Conservation (phyloP, 2,797 vertebrate genomes). For the Lepilemur septentrionalis region DNA sequence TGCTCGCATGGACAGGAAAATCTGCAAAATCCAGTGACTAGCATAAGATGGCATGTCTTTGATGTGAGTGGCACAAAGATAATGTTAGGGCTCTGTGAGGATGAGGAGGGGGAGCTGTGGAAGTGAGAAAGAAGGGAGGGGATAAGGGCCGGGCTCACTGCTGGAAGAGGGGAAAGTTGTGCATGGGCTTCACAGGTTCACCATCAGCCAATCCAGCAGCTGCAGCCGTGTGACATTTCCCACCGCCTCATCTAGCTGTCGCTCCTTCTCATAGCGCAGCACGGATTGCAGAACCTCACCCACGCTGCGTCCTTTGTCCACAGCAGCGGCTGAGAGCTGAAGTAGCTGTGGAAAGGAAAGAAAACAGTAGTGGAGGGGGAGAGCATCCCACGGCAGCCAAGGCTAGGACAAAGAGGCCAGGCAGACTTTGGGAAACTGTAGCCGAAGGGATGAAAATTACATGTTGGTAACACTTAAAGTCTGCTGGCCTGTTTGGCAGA, state of each 20-base stretch:
- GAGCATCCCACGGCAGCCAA: not conserved
- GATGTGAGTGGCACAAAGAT: slow-evolving; percentile 33
- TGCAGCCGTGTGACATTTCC: slow-evolving; percentile 70
- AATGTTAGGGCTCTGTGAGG: slow-evolving; percentile 43
- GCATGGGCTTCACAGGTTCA: slow-evolving; percentile 62
- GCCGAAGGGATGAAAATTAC: no score
- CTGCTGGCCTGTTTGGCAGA: not conserved
- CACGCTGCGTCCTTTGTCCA: slow-evolving; percentile 73
- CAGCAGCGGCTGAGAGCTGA: slow-evolving; percentile 67
- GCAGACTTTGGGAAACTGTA: not conserved
- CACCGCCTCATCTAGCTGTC: slow-evolving; percentile 75
- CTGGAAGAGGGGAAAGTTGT: not conserved
- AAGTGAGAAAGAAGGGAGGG: not conserved
- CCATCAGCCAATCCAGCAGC: slow-evolving; percentile 80
- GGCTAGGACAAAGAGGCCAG: not conserved
- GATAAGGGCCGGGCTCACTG: not conserved
- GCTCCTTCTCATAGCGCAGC: slow-evolving; percentile 76
- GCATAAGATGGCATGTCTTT: slow-evolving; percentile 51
- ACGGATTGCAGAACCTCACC: slow-evolving; percentile 75
- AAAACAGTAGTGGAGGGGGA: not conserved
- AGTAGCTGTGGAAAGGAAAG: slow-evolving; percentile 70
- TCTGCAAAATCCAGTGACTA: slow-evolving; percentile 70
- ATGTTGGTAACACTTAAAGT: not conserved
- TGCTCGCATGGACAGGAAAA: slow-evolving; percentile 71
- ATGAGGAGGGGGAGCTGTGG: not conserved